Conservation (phyloP, 2,888 invertebrate genomes). For the Caenorhabditis wallacei region DNA sequence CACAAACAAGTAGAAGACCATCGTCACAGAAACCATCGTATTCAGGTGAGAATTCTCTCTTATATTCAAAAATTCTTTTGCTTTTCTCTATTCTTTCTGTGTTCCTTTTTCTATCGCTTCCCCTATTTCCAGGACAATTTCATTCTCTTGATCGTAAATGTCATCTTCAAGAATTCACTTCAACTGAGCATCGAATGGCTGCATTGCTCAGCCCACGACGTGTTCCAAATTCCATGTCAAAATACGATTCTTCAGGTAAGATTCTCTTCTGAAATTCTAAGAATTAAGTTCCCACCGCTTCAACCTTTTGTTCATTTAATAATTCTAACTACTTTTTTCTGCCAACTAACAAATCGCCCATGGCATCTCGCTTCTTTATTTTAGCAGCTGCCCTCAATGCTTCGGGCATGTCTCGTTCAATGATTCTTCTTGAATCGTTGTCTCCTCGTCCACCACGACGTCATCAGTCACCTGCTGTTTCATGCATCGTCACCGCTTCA, state of each 20-base stretch:
- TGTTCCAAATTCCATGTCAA: conserved; percentile 53
- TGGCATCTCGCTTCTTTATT: conserved; percentile 37
- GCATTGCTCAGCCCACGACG: conserved; percentile 67
- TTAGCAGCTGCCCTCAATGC: conserved; percentile 67
- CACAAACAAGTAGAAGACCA: conserved; percentile 47
- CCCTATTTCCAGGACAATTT: conserved; percentile 60
- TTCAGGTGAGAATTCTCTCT: conserved; percentile 17
- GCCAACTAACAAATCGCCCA: conserved; percentile 33
- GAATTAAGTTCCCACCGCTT: conserved; percentile 26
- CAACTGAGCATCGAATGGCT: conserved; percentile 63
- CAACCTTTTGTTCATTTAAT: conserved; percentile 34
- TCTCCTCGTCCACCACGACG: conserved; percentile 49
- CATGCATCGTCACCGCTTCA: conserved; percentile 37
- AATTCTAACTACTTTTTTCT: conserved; percentile 11
- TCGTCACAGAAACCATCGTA: conserved; percentile 42
- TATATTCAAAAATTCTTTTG: conserved; percentile 4
- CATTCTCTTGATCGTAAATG: conserved; percentile 79
- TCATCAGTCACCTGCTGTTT: conserved; percentile 50
- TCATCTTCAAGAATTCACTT: conserved; percentile 71
- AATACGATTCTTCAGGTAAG: conserved; percentile 55
- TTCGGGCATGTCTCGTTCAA: conserved; percentile 79
- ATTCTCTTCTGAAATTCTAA: not conserved
- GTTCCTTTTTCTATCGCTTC: conserved; percentile 47
- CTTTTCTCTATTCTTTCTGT: conserved; percentile 7
- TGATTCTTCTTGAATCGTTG: conserved; percentile 76